Base-by-base conservation (phyloP, 2,113 vertebrate species). In the Psettodes erumei region DNA sequence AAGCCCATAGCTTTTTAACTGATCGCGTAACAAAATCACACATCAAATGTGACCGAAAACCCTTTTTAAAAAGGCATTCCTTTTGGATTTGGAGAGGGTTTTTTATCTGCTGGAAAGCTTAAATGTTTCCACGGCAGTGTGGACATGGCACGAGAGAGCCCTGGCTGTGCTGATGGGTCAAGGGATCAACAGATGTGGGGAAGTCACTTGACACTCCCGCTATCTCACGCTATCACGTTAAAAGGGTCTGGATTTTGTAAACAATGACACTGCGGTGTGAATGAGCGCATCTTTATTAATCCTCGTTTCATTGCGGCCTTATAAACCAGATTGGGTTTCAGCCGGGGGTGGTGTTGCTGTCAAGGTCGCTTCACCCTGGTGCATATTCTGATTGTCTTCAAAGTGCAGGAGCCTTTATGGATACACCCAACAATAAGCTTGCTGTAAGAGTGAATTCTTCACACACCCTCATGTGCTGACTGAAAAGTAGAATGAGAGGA, bases 381-480 rank as follows among this genome's bases (percentile, higher is more conserved):
- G 71, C 66, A 79, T 75, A 58, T 78, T 77, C 30, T 63, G 71
- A 72, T 75, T 73, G 69, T 83, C 76, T 90, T 89, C 80, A 87
- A 91, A 90, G 84, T 74, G 45, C 53, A 37, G 54, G 54, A 56
- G 65, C 63, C 78, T 59, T 87, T 47, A 79, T 77, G 65, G 81
- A 70, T 48, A 86, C 85, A n/a, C 86, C 87, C 77, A 81, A 61
- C 79, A 72, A 45, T 81, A 70, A 71, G 63, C 48, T 50, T 33
- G 53, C 74, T 69, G 75, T 69, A 53, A 79, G 81, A 85, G 86
- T 82, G 85, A 87, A 80, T 55, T 58, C 68, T 71, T 62, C 65
- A 70, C 83, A 87, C 79, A 79, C 88, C 82, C 79, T 63, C 54
- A 40, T 71, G 56, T 33, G 50, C 72, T 68, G 42, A 81, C 55